Base-by-base conservation (phyloP, 2,113 vertebrate genomes). In the Chelonoidis abingdonii region DNA sequence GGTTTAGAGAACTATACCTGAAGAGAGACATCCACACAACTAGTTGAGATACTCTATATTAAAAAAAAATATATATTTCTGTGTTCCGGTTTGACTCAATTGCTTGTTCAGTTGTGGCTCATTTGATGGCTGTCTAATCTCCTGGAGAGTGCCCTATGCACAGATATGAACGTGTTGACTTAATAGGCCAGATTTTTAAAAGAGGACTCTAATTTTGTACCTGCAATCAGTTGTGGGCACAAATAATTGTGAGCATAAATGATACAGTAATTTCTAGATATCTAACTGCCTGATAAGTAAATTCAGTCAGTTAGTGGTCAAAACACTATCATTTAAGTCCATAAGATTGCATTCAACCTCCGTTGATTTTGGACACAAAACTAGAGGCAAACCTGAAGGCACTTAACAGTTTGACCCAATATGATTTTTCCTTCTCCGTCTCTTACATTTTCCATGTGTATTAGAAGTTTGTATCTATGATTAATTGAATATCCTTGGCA, bases 391-490 rank as follows among this genome's bases (percentile, higher is more conserved):
- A 69, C 21, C 10, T 86, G 13, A 11, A 11, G 35, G 11, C 5
- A 35, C 79, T 90, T 90, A 27, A 35, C 89, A 31, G 13, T 38
- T 35, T 79, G 22, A 88, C 44, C 82, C 84, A 11, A 7, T 50
- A 50, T 0, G 0, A 41, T 41, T 17, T 44, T 83, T 91, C 35
- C n/a, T 54, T 38, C 24, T 88, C 2, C 62, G 52, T 25, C 47
- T n/a, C 25, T 16, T 5, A 22, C 5, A 35, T 5, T 5, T 10
- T 82, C n/a, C 5, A 4, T 17, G 3, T 1, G 0, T 27, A 49
- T 29, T n/a, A 47, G 65, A 22, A 29, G 4, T 88, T 92, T 89
- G 79, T 3, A 47, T 5, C 38, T 87, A 19, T 82, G 17, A 1
- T 2, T 41, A 7, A 24, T 44, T 90, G 56, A 38, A 83, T 35